phyloP scores from a whole-genome alignment of 1,140 invertebrate genomes.

The Schlechtendalia chinensis region DNA sequence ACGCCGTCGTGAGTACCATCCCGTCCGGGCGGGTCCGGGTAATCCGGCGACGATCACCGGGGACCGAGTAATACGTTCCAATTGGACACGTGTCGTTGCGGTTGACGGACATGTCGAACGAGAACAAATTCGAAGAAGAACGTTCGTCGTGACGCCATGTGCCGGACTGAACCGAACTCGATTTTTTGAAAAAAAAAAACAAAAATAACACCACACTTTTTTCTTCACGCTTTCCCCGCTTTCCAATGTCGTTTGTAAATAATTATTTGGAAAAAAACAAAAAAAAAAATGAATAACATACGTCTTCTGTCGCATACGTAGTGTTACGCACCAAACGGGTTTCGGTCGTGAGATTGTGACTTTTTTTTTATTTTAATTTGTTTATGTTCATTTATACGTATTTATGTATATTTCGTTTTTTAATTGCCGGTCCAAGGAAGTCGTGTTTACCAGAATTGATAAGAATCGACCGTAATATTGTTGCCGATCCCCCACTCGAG shows the following conservation, averaged over 20 bases:
- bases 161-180: not conserved
- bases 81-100: too few relatives aligned
- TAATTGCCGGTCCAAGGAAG: conserved; percentile 37
- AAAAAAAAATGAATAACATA: too few relatives aligned
- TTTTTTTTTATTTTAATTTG: conserved; percentile 25
- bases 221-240: not conserved
- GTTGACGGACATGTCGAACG: too few relatives aligned
- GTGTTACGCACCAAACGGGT: conserved; percentile 8
- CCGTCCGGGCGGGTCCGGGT: too few relatives aligned
- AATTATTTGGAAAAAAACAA: not conserved
- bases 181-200: not conserved
- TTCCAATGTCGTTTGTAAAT: not conserved
- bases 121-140: not conserved
- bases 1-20: too few relatives aligned
- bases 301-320: conserved; percentile 25
- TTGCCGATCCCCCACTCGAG: conserved; percentile 5
- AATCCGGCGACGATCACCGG: too few relatives aligned
- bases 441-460: conserved; percentile 34
- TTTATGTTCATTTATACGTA: not conserved
- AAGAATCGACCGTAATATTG: conserved; percentile 20
- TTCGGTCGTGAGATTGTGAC: conserved; percentile 43
- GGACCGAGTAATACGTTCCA: too few relatives aligned
- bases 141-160: too few relatives aligned
- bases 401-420: not conserved
- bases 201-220: not conserved